phyloP scores from a whole-genome alignment of 2,888 invertebrate species.

The Camponotus fellah region DNA sequence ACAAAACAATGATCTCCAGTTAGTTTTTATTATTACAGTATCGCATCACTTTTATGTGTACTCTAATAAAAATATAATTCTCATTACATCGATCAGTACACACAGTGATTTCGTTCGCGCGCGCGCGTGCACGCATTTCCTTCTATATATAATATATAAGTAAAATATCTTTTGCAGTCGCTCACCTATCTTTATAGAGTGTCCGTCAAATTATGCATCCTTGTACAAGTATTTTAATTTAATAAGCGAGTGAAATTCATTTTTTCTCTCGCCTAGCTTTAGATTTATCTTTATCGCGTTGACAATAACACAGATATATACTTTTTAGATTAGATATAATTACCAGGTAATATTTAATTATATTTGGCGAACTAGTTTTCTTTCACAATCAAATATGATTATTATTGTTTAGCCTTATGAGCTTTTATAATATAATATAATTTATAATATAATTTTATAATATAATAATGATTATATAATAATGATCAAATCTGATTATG shows the following conservation, averaged over 20 bases:
- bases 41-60: conserved; percentile 68
- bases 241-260: background rate
- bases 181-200: conserved; percentile 59
- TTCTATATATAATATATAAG: conserved; percentile 71
- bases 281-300: background rate
- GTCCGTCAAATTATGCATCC: conserved; percentile 11
- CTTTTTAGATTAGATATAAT: background rate
- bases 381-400: background rate
- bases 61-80: conserved; percentile 83
- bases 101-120: conserved; percentile 63
- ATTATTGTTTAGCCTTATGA: background rate
- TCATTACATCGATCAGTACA: conserved; percentile 72
- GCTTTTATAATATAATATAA: background rate
- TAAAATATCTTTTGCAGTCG: conserved; percentile 78
- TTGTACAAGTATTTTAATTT: conserved; percentile 1
- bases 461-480: no score
- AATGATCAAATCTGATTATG: no score
- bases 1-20: conserved; percentile 74
- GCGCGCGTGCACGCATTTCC: background rate
- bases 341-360: background rate
- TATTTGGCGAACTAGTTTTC: background rate
- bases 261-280: background rate
- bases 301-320: background rate
- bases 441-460: background rate
- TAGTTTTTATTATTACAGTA: conserved; percentile 70